A percentile compares a stretch with the other conserved stretches of the same genome.
phyloP scores from a whole-genome alignment of 2,797 vertebrate genomes.

The Mormyrus hasselquistii region DNA sequence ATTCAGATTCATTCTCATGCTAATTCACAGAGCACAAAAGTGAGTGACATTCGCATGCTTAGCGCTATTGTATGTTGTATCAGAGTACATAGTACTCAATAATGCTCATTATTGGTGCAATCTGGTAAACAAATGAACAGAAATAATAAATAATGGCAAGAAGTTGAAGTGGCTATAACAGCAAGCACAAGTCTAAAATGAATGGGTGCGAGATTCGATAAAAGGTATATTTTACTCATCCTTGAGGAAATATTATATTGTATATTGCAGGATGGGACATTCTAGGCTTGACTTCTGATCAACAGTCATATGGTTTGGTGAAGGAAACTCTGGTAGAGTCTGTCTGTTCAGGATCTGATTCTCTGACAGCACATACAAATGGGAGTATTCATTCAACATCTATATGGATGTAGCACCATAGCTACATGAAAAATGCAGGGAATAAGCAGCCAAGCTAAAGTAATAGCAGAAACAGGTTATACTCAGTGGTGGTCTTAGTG shows the following conservation, averaged over 20 bases:
- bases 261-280: background rate
- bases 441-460: background rate
- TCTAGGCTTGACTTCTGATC: background rate
- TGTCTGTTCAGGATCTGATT: background rate
- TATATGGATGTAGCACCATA: background rate
- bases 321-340: background rate
- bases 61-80: background rate
- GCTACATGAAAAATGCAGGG: background rate
- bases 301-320: background rate
- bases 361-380: background rate
- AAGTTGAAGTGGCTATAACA: background rate
- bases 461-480: background rate
- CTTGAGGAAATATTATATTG: background rate
- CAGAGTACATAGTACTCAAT: background rate
- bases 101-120: background rate
- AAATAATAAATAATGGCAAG: background rate
- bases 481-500: background rate
- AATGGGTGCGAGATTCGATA: background rate
- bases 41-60: background rate
- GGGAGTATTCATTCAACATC: background rate
- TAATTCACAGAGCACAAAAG: background rate
- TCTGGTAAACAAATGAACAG: background rate
- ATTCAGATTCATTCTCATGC: background rate
- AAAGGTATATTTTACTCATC: background rate
- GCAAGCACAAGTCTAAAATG: background rate